Percentiles rank a stretch among this genome's conserved stretches.
These are phyloP conservation scores for Drosophila prosaltans DNA, from an alignment of 1,140 invertebrate species.

Conservation along the genomic window DNA sequence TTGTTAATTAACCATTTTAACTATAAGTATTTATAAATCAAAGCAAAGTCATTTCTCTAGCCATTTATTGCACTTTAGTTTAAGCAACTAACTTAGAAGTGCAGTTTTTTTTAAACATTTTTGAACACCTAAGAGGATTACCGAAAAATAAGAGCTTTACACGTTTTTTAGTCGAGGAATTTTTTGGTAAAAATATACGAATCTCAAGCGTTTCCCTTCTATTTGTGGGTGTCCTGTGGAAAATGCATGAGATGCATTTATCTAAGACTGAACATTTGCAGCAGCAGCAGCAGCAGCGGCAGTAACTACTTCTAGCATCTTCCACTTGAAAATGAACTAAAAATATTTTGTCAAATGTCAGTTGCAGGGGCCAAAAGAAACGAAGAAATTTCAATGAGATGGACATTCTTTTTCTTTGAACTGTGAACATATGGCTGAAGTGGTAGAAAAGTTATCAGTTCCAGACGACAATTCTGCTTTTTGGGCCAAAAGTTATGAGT, in stretches of 20 bases:
- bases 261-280: slow-evolving; percentile 64
- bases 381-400: background rate
- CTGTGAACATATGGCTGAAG: slow-evolving; percentile 30
- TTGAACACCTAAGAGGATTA: too few species aligned
- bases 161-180: too few species aligned
- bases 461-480: slow-evolving; percentile 34
- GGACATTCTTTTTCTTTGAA: slow-evolving; percentile 9
- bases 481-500: slow-evolving; percentile 64
- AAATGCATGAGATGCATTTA: slow-evolving; percentile 65
- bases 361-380: slow-evolving; percentile 36
- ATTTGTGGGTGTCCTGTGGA: slow-evolving; percentile 17
- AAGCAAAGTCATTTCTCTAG: too few species aligned
- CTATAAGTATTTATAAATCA: too few species aligned
- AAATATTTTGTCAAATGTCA: slow-evolving; percentile 69
- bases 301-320: slow-evolving; percentile 16
- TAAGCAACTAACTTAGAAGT: too few species aligned
- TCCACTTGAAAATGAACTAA: slow-evolving; percentile 63
- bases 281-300: background rate
- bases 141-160: too few species aligned
- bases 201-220: background rate
- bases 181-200: too few species aligned
- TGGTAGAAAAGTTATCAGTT: slow-evolving; percentile 54
- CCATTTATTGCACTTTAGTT: too few species aligned
- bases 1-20: too few species aligned
- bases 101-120: too few species aligned